Evolutionary conservation across 2,113 vertebrate genomes (phyloP).

Genomic region (Ceyx melanurus): DNA sequence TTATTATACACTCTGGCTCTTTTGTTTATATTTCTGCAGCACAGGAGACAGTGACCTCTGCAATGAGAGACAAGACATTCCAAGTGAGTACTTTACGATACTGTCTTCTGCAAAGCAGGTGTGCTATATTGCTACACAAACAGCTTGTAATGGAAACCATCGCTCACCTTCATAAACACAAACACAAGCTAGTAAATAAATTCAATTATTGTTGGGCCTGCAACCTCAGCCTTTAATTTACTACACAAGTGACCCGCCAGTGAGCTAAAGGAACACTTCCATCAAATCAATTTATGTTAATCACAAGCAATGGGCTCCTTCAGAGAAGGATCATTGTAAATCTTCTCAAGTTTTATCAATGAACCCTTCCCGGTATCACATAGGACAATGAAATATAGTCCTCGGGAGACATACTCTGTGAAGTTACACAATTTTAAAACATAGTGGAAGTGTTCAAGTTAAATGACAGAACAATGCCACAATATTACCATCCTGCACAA

Average conservation of each 20-base stretch:
- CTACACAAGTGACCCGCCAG: background rate
- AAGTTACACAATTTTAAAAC: background rate
- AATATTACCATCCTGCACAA: background rate
- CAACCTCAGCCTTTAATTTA: conserved; percentile 48
- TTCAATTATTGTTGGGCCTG: conserved; percentile 14
- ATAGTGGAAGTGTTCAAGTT: background rate
- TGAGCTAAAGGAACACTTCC: conserved; percentile 11
- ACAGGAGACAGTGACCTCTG: conserved; percentile 17
- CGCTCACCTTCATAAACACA: conserved; percentile 35
- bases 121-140: conserved; percentile 18
- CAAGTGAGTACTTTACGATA: background rate
- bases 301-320: conserved; percentile 9
- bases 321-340: background rate
- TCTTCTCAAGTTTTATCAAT: background rate
- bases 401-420: background rate
- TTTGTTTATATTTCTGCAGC: background rate
- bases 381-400: background rate
- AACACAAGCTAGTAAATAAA: conserved; percentile 36
- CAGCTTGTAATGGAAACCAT: conserved; percentile 43
- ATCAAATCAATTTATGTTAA: conserved; percentile 29
- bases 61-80: background rate
- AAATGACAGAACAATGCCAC: background rate
- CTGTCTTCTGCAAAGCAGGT: conserved; percentile 1
- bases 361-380: background rate
- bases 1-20: background rate